Percentiles rank a stretch among this genome's conserved stretches.
Conservation (phyloP, 2,888 invertebrate genomes). For the Halictus quadricinctus region DNA sequence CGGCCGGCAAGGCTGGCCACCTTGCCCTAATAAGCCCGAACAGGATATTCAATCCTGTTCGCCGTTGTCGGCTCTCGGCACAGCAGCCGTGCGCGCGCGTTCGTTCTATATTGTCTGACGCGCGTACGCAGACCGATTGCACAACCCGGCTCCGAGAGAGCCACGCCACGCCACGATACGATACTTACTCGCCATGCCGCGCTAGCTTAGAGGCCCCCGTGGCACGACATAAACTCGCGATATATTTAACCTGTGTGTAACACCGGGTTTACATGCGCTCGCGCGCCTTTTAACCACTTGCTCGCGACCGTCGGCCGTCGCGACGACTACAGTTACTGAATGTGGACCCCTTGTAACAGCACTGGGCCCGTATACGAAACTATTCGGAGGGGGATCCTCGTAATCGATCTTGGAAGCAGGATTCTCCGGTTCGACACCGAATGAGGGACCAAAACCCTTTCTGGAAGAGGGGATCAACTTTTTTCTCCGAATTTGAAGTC, state of each 20-base stretch:
- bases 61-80: slow-evolving; percentile 39
- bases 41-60: slow-evolving; percentile 77
- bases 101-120: slow-evolving; percentile 65
- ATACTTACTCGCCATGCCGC: not conserved
- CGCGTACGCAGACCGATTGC: slow-evolving; percentile 70
- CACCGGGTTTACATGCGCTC: slow-evolving; percentile 44
- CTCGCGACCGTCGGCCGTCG: slow-evolving; percentile 20
- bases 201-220: not conserved
- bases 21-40: slow-evolving; percentile 80
- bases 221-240: slow-evolving; percentile 60
- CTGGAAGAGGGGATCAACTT: not conserved
- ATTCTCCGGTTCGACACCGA: not conserved
- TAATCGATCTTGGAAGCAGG: not conserved
- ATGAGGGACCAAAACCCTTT: not conserved
- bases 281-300: slow-evolving; percentile 54
- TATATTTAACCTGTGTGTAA: slow-evolving; percentile 51
- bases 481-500: not conserved
- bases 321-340: slow-evolving; percentile 34
- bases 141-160: slow-evolving; percentile 61
- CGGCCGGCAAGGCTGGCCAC: slow-evolving; percentile 76
- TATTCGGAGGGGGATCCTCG: not conserved
- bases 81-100: slow-evolving; percentile 9
- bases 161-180: slow-evolving; percentile 8
- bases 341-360: not conserved
- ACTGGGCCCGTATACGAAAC: not conserved